Base-by-base conservation (phyloP, 2,888 invertebrate genomes). In the Acanthosoma haemorrhoidale region DNA sequence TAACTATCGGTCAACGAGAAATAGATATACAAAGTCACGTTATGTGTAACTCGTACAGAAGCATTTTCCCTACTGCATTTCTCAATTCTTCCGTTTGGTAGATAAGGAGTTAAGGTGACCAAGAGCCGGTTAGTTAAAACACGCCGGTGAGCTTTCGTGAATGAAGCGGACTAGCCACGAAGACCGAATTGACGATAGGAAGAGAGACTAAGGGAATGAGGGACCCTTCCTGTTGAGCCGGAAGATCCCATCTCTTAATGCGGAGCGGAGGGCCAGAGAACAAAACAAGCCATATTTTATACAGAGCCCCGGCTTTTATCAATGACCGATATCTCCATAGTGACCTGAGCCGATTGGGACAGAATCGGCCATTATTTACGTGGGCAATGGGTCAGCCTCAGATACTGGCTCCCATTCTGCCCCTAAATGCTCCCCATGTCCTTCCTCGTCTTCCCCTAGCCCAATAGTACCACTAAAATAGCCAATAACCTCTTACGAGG, bases 201-300 rank as follows among this genome's bases (percentile, higher is more conserved):
- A 25, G 25, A 25, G 25, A n/a, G n/a, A 25, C 21, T 51, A 51
- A 51, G 29, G 6, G 51, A 51, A 51, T 51, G 25, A 25, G 51
- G 25, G 11, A 34, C 61, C 32, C 61, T 34, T 36, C 34, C 61
- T 36, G 34, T 61, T 36, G 31, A 31, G 32, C 59, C 34, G 59
- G 32, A 21, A 21, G 61, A 61, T 61, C 25, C 36, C 61, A 61
- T 61, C 61, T 61, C 61, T 61, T 61, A 61, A 61, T 61, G 61
- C 21, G 21, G n/a, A 34, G 38, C 36, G 25, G 8, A 25, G n/a
- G 51, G 29, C 25, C 36, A 61, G 61, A 51, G 61, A 61, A 61
- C 61, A 61, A 61, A 61, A 61, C 61, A 61, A 61, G 61, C 61
- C 61, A 61, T 61, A 61, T 61, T 61, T 61, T 61, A 61, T 36